These are phyloP conservation scores for Halictus rubicundus DNA, from an alignment of 1,140 invertebrate genomes.

Conservation along the genomic window DNA sequence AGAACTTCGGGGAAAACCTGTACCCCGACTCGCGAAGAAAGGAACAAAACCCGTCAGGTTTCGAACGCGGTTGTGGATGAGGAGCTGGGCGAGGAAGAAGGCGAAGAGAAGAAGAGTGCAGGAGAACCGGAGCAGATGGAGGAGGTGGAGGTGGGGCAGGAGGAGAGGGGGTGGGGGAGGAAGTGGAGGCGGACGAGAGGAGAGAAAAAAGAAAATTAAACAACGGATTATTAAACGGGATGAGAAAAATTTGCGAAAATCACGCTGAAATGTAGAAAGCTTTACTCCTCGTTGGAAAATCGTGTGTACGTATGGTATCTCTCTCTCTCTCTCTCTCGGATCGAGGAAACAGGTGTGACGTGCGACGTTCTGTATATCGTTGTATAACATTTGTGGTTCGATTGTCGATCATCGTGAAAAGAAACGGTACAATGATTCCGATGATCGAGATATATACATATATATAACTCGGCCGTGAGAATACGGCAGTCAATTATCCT, in stretches of 20 bases:
- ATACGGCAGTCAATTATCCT: no score
- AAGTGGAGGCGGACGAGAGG: not conserved
- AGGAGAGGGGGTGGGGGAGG: slow-evolving; percentile 7
- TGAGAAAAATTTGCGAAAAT: not conserved
- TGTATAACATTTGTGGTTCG: not conserved
- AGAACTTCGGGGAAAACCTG: no score
- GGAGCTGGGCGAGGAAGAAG: no score
- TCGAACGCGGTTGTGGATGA: no score
- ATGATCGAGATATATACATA: no score
- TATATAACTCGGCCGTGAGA: not conserved
- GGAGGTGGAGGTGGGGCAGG: slow-evolving; percentile 12
- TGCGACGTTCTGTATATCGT: slow-evolving; percentile 16
- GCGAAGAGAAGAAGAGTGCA: no score
- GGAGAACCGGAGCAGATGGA: not conserved
- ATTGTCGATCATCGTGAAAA: not conserved
- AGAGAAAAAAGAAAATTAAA: not conserved
- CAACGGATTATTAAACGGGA: not conserved
- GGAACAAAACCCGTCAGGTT: no score
- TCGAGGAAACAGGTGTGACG: slow-evolving; percentile 17
- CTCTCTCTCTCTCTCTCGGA: no score
- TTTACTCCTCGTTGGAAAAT: not conserved
- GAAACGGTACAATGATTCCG: not conserved
- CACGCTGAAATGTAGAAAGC: not conserved
- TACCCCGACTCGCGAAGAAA: not conserved
- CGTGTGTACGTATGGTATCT: not conserved